phyloP scores from a whole-genome alignment of 2,888 invertebrate genomes.

The Camponotus fellah region DNA sequence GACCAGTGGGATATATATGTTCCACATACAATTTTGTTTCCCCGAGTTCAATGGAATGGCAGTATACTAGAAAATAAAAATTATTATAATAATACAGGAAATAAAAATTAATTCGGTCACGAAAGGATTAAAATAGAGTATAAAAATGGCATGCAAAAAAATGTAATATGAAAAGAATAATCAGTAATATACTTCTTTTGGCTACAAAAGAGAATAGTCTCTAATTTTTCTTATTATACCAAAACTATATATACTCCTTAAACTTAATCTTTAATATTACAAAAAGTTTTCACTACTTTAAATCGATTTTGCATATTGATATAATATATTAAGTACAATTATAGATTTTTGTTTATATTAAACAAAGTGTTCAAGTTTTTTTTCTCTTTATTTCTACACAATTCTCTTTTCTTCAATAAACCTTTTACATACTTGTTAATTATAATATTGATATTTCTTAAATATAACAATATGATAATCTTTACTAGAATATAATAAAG shows the following conservation, averaged over 20 bases:
- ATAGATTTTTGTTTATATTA: slow-evolving; percentile 7
- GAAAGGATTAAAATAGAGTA: not conserved
- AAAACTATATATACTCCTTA: not conserved
- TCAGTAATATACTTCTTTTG: not conserved
- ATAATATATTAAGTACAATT: not conserved
- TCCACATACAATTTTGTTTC: too few relatives aligned
- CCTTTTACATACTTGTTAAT: slow-evolving; percentile 34
- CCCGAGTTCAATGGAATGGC: too few relatives aligned
- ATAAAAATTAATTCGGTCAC: too few relatives aligned
- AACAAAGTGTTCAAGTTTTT: slow-evolving; percentile 22
- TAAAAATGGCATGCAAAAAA: slow-evolving; percentile 2
- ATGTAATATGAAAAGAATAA: slow-evolving; percentile 19
- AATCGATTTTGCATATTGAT: not conserved
- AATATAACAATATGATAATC: slow-evolving; percentile 35
- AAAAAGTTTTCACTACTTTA: not conserved
- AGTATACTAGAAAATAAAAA: too few relatives aligned
- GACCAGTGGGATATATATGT: too few relatives aligned
- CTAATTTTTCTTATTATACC: not conserved
- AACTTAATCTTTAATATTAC: not conserved
- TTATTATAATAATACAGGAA: too few relatives aligned
- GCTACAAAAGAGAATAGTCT: not conserved
- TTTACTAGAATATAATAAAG: slow-evolving; percentile 25
- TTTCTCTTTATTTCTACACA: slow-evolving; percentile 47
- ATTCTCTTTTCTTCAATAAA: slow-evolving; percentile 29
- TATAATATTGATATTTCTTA: slow-evolving; percentile 42